Evolutionary conservation across 92 coral and sea anemone genomes (phyloP).

Genomic region (Galaxea fascicularis): DNA sequence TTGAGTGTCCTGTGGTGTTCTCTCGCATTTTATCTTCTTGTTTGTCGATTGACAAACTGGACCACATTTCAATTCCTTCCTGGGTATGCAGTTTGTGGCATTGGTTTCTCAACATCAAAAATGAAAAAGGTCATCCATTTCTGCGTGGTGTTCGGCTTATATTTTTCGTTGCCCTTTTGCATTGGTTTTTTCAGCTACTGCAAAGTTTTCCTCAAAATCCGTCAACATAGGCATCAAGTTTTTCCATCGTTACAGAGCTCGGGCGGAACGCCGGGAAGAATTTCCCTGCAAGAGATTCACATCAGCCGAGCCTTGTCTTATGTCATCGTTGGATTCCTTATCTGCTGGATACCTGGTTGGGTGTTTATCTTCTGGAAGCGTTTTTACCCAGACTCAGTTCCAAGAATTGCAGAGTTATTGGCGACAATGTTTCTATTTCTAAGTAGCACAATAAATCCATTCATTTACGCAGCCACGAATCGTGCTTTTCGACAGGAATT

Average conservation of each 20-base stretch:
- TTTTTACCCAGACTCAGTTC: neutral
- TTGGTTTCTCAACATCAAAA: neutral
- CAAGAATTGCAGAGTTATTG: neutral
- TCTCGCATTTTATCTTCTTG: conserved; percentile 34
- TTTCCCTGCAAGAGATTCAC: conserved; percentile 14
- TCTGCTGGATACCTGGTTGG: conserved; percentile 37
- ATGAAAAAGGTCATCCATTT: conserved; percentile 34
- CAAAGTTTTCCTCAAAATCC: conserved; percentile 29
- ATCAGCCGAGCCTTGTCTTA: neutral
- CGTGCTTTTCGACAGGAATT: conserved; percentile 9
- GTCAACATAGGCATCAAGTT: neutral
- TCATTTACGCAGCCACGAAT: conserved; percentile 11
- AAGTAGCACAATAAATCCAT: conserved; percentile 23
- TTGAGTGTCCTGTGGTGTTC: conserved; percentile 28
- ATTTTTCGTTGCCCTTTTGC: neutral
- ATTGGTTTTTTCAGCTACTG: conserved; percentile 26
- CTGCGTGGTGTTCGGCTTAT: conserved; percentile 33
- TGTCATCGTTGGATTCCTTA: neutral
- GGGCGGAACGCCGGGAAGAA: neutral
- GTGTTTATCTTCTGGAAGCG: neutral
- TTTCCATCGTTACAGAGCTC: neutral
- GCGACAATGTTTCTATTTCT: neutral
- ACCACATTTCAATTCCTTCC: conserved; percentile 24
- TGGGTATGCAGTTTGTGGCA: conserved; percentile 37
- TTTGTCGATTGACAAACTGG: conserved; percentile 35